Conservation (phyloP, 2,888 invertebrate species). For the Pantelozetes paolii region DNA sequence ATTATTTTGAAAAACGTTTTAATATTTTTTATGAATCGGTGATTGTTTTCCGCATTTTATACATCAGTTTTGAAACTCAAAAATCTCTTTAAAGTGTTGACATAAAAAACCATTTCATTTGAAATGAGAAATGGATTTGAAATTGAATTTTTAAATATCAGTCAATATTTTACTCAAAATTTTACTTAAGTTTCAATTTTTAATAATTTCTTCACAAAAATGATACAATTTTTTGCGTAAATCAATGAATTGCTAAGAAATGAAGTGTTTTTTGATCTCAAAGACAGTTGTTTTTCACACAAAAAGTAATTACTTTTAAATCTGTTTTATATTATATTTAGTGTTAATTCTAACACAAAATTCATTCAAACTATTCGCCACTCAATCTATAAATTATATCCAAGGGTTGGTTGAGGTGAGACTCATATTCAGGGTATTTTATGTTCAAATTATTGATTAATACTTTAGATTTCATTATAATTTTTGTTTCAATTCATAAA, state of each 20-base stretch:
- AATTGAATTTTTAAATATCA: too few relatives aligned
- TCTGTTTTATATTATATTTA: constrained; percentile 33
- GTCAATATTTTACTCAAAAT: not conserved
- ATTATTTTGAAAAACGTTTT: not conserved
- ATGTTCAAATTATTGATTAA: not conserved
- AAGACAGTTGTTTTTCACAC: constrained; percentile 4
- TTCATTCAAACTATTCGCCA: constrained; percentile 9
- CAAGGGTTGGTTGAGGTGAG: constrained; percentile 31
- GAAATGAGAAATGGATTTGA: too few relatives aligned
- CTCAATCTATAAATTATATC: constrained; percentile 22
- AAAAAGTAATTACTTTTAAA: constrained; percentile 33
- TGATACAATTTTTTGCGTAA: not conserved
- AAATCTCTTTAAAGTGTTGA: constrained; percentile 14
- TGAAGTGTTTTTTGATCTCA: not conserved
- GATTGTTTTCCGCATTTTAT: constrained; percentile 25
- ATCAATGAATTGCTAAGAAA: not conserved
- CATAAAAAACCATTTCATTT: not conserved
- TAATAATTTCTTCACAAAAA: constrained; percentile 25
- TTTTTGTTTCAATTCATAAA: not conserved
- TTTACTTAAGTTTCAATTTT: constrained; percentile 2
- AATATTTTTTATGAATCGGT: constrained; percentile 19
- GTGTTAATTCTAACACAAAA: constrained; percentile 35
- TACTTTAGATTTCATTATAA: not conserved
- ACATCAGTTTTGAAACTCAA: constrained; percentile 4
- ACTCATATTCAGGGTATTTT: constrained; percentile 15